A percentile compares a stretch with the other conserved stretches of the same genome.
Conservation (phyloP, 2,113 vertebrate genomes). For the Amphilophus citrinellus region DNA sequence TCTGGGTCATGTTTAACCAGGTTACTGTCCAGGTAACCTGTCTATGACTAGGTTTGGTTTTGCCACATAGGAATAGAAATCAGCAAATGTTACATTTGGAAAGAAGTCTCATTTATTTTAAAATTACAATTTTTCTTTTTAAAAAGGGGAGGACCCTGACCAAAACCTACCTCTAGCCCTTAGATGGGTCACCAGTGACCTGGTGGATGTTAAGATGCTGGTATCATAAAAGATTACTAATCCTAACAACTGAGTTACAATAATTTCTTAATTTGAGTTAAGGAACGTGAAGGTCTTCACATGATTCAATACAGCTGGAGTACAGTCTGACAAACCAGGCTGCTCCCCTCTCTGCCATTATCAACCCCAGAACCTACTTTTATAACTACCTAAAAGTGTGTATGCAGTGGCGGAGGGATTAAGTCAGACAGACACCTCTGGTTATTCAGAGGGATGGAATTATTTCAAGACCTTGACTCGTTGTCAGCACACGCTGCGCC, state of each 20-base stretch:
- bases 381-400: conserved; percentile 34
- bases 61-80: not conserved
- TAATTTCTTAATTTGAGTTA: not conserved
- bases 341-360: conserved; percentile 11
- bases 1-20: not conserved
- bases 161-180: not conserved
- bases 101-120: not conserved
- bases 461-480: conserved; percentile 76
- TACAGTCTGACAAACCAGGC: not conserved
- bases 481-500: conserved; percentile 68
- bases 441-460: conserved; percentile 78
- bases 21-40: not conserved
- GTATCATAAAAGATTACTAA: not conserved
- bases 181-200: not conserved
- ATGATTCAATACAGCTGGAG: not conserved
- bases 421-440: conserved; percentile 71
- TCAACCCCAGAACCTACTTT: conserved; percentile 41
- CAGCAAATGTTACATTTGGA: not conserved
- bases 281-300: not conserved
- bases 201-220: too few species aligned
- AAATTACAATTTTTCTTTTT: not conserved
- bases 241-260: not conserved
- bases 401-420: conserved; percentile 35
- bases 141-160: not conserved
- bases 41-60: not conserved